Evolutionary conservation across 1,140 invertebrate species (phyloP).

Genomic region (Lucilia cuprina): DNA sequence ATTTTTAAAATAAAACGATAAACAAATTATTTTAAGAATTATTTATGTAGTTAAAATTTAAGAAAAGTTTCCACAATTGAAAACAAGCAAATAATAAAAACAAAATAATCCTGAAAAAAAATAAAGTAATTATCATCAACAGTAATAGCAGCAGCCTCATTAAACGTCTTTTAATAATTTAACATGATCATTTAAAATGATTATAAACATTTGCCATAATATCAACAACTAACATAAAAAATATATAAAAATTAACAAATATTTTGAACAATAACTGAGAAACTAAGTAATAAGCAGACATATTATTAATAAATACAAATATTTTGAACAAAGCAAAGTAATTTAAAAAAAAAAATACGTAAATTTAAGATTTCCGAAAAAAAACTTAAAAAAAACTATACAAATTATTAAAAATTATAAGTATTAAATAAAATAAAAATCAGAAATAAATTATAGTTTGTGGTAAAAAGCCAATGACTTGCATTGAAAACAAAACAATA

Average conservation of each 20-base stretch:
- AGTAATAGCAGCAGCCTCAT: not conserved
- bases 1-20: not conserved
- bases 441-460: conserved; percentile 14
- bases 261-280: not conserved
- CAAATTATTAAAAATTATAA: not conserved
- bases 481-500: conserved; percentile 23
- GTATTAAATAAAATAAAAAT: not conserved
- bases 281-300: not conserved
- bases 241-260: not conserved
- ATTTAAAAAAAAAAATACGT: too few species aligned
- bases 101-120: not conserved
- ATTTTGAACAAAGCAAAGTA: not conserved
- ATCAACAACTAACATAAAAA: not conserved
- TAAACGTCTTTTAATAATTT: not conserved
- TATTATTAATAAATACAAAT: too few species aligned
- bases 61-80: not conserved
- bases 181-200: not conserved
- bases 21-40: not conserved
- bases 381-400: not conserved
- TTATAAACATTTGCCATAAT: not conserved
- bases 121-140: not conserved
- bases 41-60: not conserved
- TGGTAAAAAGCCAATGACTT: conserved; percentile 33
- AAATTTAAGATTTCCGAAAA: not conserved
- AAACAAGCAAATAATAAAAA: not conserved